These are phyloP conservation scores for Protonemura montana DNA, from an alignment of 2,888 invertebrate species.

Conservation along the genomic window DNA sequence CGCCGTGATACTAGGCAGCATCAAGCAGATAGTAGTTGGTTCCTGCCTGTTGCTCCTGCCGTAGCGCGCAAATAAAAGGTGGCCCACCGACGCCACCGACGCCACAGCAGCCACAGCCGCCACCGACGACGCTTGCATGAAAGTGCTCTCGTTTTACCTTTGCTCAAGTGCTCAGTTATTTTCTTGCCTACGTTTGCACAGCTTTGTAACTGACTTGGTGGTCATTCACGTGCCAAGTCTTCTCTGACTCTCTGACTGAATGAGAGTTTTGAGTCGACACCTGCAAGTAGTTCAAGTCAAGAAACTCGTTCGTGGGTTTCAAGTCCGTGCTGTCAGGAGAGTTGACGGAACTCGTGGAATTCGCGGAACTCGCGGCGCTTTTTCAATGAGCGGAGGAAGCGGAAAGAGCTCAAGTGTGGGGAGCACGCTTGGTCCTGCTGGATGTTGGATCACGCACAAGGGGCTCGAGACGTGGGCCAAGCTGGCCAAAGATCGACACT, in stretches of 20 bases:
- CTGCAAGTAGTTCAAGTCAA: background rate
- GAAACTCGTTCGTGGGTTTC: background rate
- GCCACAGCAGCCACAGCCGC: no score
- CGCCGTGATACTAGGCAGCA: background rate
- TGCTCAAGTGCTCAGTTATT: background rate
- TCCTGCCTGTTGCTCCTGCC: background rate
- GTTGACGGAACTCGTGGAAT: no score
- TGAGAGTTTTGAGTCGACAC: background rate
- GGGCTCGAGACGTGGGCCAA: conserved; percentile 79
- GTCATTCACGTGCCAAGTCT: no score
- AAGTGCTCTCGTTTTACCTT: background rate
- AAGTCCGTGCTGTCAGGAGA: no score
- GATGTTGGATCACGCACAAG: conserved; percentile 81
- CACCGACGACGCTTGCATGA: no score
- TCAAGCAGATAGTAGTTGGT: background rate
- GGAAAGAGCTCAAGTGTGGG: conserved; percentile 38
- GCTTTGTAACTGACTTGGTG: no score
- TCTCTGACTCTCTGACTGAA: background rate
- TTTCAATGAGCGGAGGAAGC: background rate
- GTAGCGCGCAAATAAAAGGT: background rate
- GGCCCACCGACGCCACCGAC: background rate
- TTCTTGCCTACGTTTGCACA: no score
- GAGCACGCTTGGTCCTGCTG: conserved; percentile 74
- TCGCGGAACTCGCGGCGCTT: background rate
- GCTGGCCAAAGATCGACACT: conserved; percentile 74